Base-by-base conservation (phyloP, 2,113 vertebrate species). In the Amphiprion ocellaris region DNA sequence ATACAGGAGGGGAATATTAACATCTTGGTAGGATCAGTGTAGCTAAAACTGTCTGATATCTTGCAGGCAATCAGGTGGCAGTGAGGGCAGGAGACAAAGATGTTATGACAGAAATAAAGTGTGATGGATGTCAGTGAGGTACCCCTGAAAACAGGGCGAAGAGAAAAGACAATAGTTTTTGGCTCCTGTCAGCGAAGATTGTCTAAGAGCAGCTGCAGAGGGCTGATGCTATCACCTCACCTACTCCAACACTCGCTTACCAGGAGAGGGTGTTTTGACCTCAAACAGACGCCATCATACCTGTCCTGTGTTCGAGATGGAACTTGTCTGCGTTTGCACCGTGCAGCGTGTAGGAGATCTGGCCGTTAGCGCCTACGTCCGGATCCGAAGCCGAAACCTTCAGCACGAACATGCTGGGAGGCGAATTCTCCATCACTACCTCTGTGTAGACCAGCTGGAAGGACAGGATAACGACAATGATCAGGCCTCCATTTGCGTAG, bases 241-340 rank as follows among this genome's bases (percentile, higher is more conserved):
- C 21, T 12, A 21, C 60, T 67, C 50, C 56, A 74, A 64, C 75
- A 64, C 1, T 69, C 41, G n/a, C 59, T 60, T 3, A 52, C 39
- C 6, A 23, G 39, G 3, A 14, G 6, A 21, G 0, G 0, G 1
- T 61, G 61, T 56, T 50, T n/a, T 28, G 74, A 83, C 61, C 44
- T 47, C 52, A 68, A 63, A 79, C 61, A 39, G n/a, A 37, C 39
- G 2, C 2, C n/a, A 7, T 86, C 90, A 82, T 90, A 99, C 98
- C 98, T 87, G 97, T 97, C 28, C 95, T 93, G 0, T 94, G 94
- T 74, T 99, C 94, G 62, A 99, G 89, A 52, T 94, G 95, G 90
- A 99, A 99, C 81, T 96, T 96, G 82, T 97, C 94, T 0, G 97
- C 95, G 0, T 96, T 94, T 0, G 95, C 96, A 0, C 98, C 98